Conservation (phyloP, 2,113 vertebrate species). For the Sporophila hypoxantha region DNA sequence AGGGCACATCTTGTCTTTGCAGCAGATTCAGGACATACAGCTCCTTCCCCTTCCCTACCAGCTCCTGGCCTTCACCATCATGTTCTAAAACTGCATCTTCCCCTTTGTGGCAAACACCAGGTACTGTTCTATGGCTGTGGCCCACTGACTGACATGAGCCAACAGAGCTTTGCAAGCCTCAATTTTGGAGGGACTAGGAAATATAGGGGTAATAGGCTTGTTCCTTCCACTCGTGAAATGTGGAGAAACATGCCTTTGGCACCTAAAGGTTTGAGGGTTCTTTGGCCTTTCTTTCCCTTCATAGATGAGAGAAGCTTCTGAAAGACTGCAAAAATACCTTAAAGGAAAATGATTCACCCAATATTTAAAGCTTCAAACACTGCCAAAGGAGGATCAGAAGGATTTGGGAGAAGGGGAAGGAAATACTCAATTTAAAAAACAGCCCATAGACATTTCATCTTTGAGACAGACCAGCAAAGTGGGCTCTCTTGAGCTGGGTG, state of each 20-base stretch:
- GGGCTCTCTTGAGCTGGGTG: neutral
- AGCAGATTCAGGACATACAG: constrained; percentile 74
- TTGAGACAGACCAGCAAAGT: neutral
- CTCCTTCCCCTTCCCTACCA: constrained; percentile 71
- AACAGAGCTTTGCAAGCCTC: neutral
- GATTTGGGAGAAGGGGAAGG: neutral
- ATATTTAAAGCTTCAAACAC: neutral
- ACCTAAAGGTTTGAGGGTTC: neutral
- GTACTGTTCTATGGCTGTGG: constrained; percentile 19
- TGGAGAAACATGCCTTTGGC: neutral
- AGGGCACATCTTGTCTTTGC: neutral
- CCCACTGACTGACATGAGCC: neutral
- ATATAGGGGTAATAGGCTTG: neutral
- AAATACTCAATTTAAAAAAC: neutral
- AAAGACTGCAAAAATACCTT: neutral
- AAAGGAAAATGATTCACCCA: neutral
- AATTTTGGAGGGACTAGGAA: neutral
- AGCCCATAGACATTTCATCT: neutral
- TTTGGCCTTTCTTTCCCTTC: neutral
- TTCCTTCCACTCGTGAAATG: neutral
- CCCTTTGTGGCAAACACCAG: constrained; percentile 80
- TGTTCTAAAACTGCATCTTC: constrained; percentile 80
- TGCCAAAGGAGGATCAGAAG: neutral
- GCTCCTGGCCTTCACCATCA: constrained; percentile 80
- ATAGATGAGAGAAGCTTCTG: neutral